Conservation (phyloP, 2,888 invertebrate genomes). For the Chrysolina americana region DNA sequence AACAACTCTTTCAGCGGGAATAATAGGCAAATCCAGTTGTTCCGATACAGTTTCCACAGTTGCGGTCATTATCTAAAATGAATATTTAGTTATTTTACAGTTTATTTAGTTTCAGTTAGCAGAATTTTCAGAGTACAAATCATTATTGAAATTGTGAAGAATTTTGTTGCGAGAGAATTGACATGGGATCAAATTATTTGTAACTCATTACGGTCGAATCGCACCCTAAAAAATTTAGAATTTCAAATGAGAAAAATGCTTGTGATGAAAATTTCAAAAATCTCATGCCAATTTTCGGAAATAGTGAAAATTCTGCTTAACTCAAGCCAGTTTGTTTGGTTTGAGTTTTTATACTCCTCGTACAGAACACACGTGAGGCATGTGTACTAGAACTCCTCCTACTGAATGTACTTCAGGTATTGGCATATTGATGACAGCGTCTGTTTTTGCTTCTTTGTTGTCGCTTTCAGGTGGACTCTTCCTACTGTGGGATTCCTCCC, state of each 20-base stretch:
- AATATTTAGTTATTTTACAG: constrained; percentile 32
- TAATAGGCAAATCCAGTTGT: constrained; percentile 89
- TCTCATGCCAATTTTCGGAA: constrained; percentile 16
- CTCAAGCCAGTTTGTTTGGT: constrained; percentile 45
- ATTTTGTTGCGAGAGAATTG: background rate
- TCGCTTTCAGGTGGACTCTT: constrained; percentile 82
- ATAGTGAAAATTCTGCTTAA: constrained; percentile 42
- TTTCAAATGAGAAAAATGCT: background rate
- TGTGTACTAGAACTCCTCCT: constrained; percentile 90
- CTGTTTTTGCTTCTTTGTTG: constrained; percentile 77
- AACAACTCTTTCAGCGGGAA: constrained; percentile 83
- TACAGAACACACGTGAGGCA: constrained; percentile 90
- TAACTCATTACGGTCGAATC: background rate
- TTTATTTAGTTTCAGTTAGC: constrained; percentile 28
- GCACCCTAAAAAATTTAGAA: background rate
- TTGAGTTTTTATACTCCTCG: constrained; percentile 60
- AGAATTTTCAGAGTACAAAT: constrained; percentile 39
- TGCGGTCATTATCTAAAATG: constrained; percentile 90
- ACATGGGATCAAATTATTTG: background rate
- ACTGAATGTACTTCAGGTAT: constrained; percentile 83
- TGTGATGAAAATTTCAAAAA: constrained; percentile 28
- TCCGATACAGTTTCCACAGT: constrained; percentile 96
- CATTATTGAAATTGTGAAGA: background rate
- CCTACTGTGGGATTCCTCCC: constrained; percentile 77
- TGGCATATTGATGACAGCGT: constrained; percentile 76